Evolutionary conservation across 2,797 vertebrate species (phyloP), one percentile per base, ranked within the genome.

Genomic region (Sebastiscus albofasciatus): DNA sequence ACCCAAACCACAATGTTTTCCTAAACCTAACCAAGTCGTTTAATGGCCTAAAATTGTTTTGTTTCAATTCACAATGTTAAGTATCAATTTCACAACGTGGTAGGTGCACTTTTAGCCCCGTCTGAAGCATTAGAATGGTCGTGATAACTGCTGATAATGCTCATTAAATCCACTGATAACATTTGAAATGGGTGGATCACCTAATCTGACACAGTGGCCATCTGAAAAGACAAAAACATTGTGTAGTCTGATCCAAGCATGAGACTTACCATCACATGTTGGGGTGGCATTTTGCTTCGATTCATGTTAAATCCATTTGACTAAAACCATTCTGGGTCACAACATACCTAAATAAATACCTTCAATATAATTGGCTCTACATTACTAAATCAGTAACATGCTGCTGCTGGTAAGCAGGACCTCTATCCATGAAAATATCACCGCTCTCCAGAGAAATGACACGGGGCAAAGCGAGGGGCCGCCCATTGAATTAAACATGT

Each of bases 401-500:
- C 8, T 20, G 39, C 10, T 20, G 13, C 26, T 81, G n/a, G 8
- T 26, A 49, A 58, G 65, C 18, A n/a, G 9, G 26, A 26, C 14
- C 46, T 52, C 20, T 55, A 14, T 72, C 54, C 46, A 60, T 72
- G 7, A 22, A 58, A 69, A 56, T 67, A 24, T 69, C 36, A 67
- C 29, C 61, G 31, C 56, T 80, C 74, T 73, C 69, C 65, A 75
- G 66, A 80, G 72, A 81, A 84, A 87, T 77, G 52, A 81, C 80
- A 85, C n/a, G 66, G 64, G 72, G 34, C 64, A 73, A 72, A 79
- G 18, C 9, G 64, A 75, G 16, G 62, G 70, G 42, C 24, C 72
- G 80, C 67, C 67, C 80, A 77, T 67, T 92, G 81, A 92, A 93
- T 92, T 85, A 94, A 91, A 90, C 85, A 89, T 92, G 77, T 88